Evolutionary conservation across 2,797 vertebrate species (phyloP).

Genomic region (Manis crassicaudata): DNA sequence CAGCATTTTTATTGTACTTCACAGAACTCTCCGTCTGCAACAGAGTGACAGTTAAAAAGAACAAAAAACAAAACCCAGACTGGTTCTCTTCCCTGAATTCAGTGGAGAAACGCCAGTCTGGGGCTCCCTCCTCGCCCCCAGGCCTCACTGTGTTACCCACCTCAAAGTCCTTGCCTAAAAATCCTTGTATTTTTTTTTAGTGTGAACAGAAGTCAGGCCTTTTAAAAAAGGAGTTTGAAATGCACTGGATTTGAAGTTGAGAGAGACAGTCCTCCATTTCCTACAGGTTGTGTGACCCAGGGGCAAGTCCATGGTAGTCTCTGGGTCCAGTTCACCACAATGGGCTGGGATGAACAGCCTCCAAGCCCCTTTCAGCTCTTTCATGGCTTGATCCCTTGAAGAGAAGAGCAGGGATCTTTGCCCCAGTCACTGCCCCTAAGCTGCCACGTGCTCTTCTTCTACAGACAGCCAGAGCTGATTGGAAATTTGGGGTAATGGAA

Average conservation of each 20-base stretch:
- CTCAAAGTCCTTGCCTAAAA: neutral
- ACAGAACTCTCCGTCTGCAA: neutral
- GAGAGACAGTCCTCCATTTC: neutral
- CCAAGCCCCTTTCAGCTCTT: neutral
- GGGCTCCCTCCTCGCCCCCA: neutral
- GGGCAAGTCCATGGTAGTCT: neutral
- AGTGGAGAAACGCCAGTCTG: neutral
- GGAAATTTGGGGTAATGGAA: neutral
- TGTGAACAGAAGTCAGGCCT: neutral
- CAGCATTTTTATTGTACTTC: neutral
- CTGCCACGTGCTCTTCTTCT: neutral
- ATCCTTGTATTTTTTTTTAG: neutral
- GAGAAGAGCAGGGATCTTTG: neutral
- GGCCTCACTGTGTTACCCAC: neutral
- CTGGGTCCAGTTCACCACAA: neutral
- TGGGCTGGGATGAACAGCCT: neutral
- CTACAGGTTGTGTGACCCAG: neutral
- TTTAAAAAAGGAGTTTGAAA: neutral
- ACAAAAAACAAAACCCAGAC: neutral
- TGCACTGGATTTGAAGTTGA: neutral
- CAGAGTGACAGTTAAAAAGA: neutral
- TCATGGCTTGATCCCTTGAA: neutral
- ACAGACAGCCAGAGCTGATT: neutral
- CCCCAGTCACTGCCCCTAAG: neutral
- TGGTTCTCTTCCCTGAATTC: neutral